phyloP scores from a whole-genome alignment of 2,113 vertebrate genomes.

The Phalacrocorax brasilianus region DNA sequence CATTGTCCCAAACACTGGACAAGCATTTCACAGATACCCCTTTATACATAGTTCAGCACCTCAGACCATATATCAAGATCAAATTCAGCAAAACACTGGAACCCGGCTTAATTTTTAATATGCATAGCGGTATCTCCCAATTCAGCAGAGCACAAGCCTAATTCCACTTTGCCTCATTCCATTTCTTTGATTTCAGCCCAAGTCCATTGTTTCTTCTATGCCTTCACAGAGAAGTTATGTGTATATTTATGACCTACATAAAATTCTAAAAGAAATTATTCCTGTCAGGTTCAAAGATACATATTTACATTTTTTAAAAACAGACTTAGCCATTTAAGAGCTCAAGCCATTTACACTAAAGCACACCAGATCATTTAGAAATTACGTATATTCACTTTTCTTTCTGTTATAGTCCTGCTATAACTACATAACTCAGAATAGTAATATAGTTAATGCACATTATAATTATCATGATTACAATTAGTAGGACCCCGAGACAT shows the following conservation, averaged over 20 bases:
- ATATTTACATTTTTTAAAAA: not conserved
- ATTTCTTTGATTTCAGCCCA: not conserved
- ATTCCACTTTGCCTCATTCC: not conserved
- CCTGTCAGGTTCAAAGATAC: not conserved
- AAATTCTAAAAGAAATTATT: not conserved
- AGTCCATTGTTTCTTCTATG: not conserved
- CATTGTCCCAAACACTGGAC: not conserved
- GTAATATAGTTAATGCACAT: not conserved
- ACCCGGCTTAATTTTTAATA: not conserved
- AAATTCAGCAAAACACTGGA: not conserved
- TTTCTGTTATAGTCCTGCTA: not conserved
- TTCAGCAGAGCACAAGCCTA: not conserved
- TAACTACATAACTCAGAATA: not conserved
- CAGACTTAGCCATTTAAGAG: not conserved
- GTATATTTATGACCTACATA: not conserved
- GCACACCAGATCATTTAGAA: not conserved
- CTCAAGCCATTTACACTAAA: not conserved
- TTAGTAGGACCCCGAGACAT: not conserved
- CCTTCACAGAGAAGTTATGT: not conserved
- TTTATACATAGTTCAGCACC: not conserved
- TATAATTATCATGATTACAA: conserved; percentile 9
- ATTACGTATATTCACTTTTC: not conserved
- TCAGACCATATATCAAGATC: not conserved
- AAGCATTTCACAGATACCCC: not conserved
- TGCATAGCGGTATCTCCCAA: not conserved